Evolutionary conservation across 2,888 invertebrate genomes (phyloP), one percentile per base, ranked within the genome.

Genomic region (Lasioglossum figueresi): DNA sequence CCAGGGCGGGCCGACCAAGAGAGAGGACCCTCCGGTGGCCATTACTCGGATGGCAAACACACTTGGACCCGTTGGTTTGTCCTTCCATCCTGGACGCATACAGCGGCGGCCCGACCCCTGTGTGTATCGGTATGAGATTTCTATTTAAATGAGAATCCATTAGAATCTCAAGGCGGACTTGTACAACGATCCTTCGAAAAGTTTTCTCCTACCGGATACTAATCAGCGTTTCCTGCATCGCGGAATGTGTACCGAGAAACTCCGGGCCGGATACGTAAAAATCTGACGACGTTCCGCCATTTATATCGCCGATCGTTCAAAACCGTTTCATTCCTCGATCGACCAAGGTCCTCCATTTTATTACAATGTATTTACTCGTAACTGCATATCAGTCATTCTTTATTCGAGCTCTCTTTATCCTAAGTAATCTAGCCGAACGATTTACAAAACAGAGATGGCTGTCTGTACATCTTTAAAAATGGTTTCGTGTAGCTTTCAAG

Each of bases 121-220:
- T 93, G 90, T 93, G 94, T 94, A 94, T 95, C 93, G 93, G 92
- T 92, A 93, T 92, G 93, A 95, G 94, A 95, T 95, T 94, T 95
- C 94, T 95, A 95, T 95, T 95, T 94, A 95, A 95, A 95, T 95
- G 95, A 95, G 95, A 93, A 91, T 91, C 94, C 94, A 94, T 95
- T 94, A 95, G 93, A 92, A 95, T 95, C 95, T 95, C 94, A 93
- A 94, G 83, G 84, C 83, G 80, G 80, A 79, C 80, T 78, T 72
- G 80, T 75, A 79, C 82, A 94, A 94, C 94, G 94, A 91, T 94
- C 93, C 93, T 82, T 85, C 84, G 88, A 81, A 92, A 92, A 92
- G 88, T 93, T 91, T 89, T 70, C 85, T 86, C 82, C 88, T 76
- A 87, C 91, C 93, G 93, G 93, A 93, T 90, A 89, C 91, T 91